Evolutionary conservation across 2,113 vertebrate species (phyloP), one percentile per base, ranked within the genome.

Genomic region (Rhea americana): DNA sequence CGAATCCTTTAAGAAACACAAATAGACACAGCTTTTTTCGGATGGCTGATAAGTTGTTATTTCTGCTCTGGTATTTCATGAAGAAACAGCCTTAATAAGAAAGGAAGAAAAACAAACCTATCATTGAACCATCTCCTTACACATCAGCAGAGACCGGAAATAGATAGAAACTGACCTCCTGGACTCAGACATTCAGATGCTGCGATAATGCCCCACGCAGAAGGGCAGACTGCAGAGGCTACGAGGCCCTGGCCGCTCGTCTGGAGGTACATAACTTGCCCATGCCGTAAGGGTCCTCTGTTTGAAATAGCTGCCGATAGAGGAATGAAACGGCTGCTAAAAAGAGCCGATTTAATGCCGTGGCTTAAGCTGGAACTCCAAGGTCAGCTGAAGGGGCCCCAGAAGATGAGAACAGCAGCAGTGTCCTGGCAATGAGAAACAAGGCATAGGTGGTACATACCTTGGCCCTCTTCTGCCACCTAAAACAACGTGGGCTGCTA

Each of bases 241-340:
- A 7, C 2, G 8, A 61, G 24, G 62, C 58, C 50, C 59, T 67
- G 71, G 51, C 39, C 5, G 1, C 50, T 61, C 39, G 70, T 95
- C 92, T 76, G 84, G 75, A 85, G 93, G 84, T 62, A 59, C 88
- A 92, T 30, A 82, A 45, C 79, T 93, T 86, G 84, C 39, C 87
- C 88, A 92, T 61, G 93, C 48, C 84, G 94, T 97, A 93, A 96
- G 92, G 81, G 80, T 82, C 74, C 61, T 93, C 92, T 85, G 58
- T 96, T 85, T 82, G 95, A 97, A 97, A 96, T 55, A 96, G 95
- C 91, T 91, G 73, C 71, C 79, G 89, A 51, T 28, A 62, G 87
- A 94, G 90, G 88, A 84, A 96, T 82, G 78, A 94, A 97, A 90
- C n/a, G 35, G 66, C 41, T 88, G 91, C 94, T 98, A 96, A 97